Evolutionary conservation across 2,888 invertebrate species (phyloP).

Genomic region (Melieria picta): DNA sequence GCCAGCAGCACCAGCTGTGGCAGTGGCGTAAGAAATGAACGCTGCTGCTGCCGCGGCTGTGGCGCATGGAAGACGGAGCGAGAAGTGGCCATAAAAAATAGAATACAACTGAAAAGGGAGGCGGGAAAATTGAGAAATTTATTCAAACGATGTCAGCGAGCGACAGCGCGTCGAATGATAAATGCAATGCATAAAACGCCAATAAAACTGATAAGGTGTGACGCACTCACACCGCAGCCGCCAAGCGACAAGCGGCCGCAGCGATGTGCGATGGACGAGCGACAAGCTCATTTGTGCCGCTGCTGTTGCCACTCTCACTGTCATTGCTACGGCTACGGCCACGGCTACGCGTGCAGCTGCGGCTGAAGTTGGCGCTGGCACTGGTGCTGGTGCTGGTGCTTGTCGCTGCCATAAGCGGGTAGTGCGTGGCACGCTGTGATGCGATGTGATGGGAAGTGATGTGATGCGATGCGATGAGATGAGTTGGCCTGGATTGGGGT

Average conservation of each 20-base stretch:
- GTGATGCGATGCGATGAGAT: conserved; percentile 5
- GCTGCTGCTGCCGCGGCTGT: too few relatives aligned
- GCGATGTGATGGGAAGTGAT: not conserved
- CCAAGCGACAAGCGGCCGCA: not conserved
- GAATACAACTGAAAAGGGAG: not conserved
- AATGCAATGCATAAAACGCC: conserved; percentile 10
- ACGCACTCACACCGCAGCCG: not conserved
- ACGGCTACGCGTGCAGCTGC: not conserved
- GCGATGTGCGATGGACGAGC: not conserved
- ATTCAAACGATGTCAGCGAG: conserved; percentile 10
- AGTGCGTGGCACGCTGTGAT: not conserved
- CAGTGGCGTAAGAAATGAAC: not conserved
- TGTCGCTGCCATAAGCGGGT: too few relatives aligned
- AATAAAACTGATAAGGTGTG: conserved; percentile 9
- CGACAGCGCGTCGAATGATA: not conserved
- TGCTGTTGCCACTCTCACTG: not conserved
- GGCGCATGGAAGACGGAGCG: not conserved
- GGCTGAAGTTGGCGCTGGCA: not conserved
- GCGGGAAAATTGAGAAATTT: conserved; percentile 1
- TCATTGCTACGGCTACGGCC: not conserved
- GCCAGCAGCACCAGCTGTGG: not conserved
- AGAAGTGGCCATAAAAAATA: not conserved
- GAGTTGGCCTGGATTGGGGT: not conserved
- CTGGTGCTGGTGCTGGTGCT: too few relatives aligned
- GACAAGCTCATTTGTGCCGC: not conserved